Evolutionary conservation across 1,140 invertebrate genomes (phyloP), one percentile per base, ranked within the genome.

Genomic region (Apocrypta bakeri): DNA sequence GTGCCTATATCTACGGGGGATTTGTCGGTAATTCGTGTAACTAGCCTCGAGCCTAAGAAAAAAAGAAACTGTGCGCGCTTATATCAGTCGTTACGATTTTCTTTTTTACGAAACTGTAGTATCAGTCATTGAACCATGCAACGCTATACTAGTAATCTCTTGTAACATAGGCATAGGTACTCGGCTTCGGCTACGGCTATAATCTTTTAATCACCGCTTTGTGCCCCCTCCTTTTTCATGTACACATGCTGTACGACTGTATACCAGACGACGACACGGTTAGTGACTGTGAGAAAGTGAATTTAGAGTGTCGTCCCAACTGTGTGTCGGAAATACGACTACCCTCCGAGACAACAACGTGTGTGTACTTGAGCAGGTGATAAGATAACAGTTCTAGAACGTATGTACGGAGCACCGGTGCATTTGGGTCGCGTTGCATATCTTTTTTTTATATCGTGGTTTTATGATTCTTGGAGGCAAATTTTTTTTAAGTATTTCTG

Each of bases 171-270:
- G n/a, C n/a, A n/a, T n/a, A n/a, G n/a, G n/a, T 17, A 42, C 42
- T 37, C 33, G 17, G 61, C 21, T n/a, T n/a, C n/a, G n/a, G n/a
- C n/a, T n/a, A n/a, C n/a, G 42, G 42, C 9, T 48, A 61, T 81
- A 81, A 81, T 81, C 80, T 75, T 72, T 81, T 81, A 81, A 81
- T 81, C 80, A 81, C 80, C 69, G 37, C 21, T 21, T 14, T 48
- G 42, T 48, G 42, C 42, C 42, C 42, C 42, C 42, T 48, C 21
- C 42, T n/a, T n/a, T n/a, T n/a, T n/a, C 42, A 48, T 17, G 21
- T 42, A 42, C 14, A 42, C 8, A 42, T 42, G 14, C 8, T n/a
- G n/a, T n/a, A n/a, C n/a, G n/a, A n/a, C n/a, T n/a, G 14, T 42
- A 42, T 48, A 48, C 42, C 40, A 1, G 8, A 9, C 21, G 42